Conservation (phyloP, 2,797 vertebrate genomes). For the Coccyzus lansbergi region DNA sequence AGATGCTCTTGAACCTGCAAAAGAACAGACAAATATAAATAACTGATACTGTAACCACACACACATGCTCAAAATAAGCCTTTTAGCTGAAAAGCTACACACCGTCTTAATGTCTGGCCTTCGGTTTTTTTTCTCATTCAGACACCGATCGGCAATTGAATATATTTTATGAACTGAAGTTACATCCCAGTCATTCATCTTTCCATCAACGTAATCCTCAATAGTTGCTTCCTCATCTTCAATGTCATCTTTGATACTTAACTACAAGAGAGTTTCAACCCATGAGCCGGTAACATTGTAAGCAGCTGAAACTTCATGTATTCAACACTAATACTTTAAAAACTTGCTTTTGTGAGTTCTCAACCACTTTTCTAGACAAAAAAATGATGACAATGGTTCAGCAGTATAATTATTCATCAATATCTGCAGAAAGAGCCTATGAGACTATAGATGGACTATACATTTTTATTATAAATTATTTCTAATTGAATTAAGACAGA, state of each 20-base stretch:
- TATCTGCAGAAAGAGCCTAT: neutral
- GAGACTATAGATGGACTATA: neutral
- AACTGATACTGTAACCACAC: neutral
- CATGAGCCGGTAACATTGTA: neutral
- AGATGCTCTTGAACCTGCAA: conserved; percentile 78
- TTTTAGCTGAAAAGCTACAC: neutral
- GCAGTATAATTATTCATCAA: neutral
- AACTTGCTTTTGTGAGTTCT: neutral
- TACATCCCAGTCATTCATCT: conserved; percentile 83
- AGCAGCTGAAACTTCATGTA: neutral
- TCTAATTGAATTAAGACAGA: neutral
- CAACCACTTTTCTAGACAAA: neutral
- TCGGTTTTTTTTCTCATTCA: conserved; percentile 88
- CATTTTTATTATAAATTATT: neutral
- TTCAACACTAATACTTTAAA: neutral
- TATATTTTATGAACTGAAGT: conserved; percentile 83
- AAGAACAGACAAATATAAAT: neutral
- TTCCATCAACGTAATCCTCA: conserved; percentile 87
- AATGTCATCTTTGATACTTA: conserved; percentile 91
- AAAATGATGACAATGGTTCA: neutral
- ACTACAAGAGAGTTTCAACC: conserved; percentile 74
- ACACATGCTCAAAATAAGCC: neutral
- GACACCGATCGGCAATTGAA: conserved; percentile 83
- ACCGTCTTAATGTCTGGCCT: conserved; percentile 89
- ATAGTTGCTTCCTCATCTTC: conserved; percentile 92